Evolutionary conservation across 2,113 vertebrate species (phyloP).

Genomic region (Sapajus apella): DNA sequence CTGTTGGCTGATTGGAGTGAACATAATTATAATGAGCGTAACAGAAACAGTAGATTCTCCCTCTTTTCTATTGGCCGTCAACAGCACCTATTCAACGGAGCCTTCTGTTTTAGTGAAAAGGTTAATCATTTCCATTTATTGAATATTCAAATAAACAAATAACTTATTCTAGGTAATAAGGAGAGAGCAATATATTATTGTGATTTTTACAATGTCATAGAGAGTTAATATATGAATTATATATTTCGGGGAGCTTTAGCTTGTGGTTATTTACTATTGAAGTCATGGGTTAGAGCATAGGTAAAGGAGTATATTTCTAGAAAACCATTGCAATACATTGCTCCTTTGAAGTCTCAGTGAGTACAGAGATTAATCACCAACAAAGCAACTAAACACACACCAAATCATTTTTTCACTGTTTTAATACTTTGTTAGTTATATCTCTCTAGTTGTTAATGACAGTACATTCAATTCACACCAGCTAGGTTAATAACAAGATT

Average conservation of each 20-base stretch:
- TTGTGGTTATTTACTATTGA: background rate
- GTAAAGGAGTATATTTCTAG: background rate
- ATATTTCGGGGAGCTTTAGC: background rate
- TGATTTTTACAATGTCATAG: background rate
- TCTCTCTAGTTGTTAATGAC: background rate
- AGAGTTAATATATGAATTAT: background rate
- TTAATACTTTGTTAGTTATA: background rate
- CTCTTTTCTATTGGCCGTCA: background rate
- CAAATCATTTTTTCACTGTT: background rate
- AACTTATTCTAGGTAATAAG: background rate
- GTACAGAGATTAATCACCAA: background rate
- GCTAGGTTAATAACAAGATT: conserved; percentile 18
- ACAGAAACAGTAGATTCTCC: background rate
- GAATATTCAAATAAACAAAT: background rate
- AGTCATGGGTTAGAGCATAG: background rate
- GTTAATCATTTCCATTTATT: conserved; percentile 20
- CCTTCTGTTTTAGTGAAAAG: background rate
- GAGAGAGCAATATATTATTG: background rate
- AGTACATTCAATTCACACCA: background rate
- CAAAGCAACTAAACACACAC: background rate
- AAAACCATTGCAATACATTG: background rate
- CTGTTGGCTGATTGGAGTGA: background rate
- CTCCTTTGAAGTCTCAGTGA: conserved; percentile 6
- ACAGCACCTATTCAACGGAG: background rate
- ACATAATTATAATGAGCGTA: background rate